These are phyloP conservation scores for Phataginus tricuspis DNA, from an alignment of 2,797 vertebrate genomes.

Conservation along the genomic window DNA sequence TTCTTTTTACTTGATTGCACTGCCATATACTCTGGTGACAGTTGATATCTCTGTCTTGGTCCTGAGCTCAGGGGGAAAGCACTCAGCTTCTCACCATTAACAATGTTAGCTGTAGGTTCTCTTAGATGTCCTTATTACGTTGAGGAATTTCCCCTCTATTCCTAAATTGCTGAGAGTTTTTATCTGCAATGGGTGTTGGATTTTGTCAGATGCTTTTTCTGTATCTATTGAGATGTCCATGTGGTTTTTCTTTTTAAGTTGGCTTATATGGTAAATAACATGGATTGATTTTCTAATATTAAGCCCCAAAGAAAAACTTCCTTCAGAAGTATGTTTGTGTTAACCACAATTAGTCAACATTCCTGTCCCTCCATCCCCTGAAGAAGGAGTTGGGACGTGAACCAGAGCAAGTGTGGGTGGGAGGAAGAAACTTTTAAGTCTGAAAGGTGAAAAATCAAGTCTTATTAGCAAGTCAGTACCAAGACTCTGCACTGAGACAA, in stretches of 20 bases:
- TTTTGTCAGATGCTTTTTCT: not conserved
- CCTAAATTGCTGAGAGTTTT: not conserved
- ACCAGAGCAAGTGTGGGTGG: not conserved
- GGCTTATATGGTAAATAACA: not conserved
- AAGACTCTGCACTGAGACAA: constrained; percentile 75
- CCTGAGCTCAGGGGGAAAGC: not conserved
- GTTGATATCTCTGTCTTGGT: not conserved
- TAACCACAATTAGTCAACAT: not conserved
- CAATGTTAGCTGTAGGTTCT: not conserved
- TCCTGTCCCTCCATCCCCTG: not conserved
- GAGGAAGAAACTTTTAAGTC: constrained; percentile 10
- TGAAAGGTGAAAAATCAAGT: constrained; percentile 65
- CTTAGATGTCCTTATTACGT: not conserved
- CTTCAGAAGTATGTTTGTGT: not conserved
- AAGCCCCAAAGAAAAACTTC: not conserved
- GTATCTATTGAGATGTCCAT: not conserved
- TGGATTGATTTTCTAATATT: not conserved
- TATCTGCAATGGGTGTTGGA: not conserved
- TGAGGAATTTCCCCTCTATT: not conserved
- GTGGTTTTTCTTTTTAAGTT: not conserved
- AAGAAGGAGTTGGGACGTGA: not conserved
- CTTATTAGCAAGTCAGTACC: constrained; percentile 73
- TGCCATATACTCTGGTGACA: not conserved
- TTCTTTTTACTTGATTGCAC: not conserved
- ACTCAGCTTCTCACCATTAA: not conserved